Conservation (phyloP, 2,113 vertebrate genomes). For the Urocolius indicus region DNA sequence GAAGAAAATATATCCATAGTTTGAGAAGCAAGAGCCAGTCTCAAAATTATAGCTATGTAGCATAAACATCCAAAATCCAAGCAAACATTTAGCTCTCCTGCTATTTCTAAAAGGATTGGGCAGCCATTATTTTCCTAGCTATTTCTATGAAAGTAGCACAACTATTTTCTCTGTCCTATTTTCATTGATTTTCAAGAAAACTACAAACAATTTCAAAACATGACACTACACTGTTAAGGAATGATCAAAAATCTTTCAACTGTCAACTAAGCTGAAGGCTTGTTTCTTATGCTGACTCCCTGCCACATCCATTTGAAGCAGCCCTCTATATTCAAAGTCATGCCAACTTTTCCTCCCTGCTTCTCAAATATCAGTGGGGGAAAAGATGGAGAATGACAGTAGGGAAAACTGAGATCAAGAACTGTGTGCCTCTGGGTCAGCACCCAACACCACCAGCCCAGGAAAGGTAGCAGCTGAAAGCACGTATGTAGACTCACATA, state of each 20-base stretch:
- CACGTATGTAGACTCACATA: rapidly evolving
- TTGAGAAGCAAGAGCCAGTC: rapidly evolving
- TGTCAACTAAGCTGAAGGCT: neutral
- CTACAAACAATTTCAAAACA: neutral
- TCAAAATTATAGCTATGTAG: neutral
- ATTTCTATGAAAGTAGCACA: neutral
- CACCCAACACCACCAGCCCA: neutral
- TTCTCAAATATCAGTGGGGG: rapidly evolving
- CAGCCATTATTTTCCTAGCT: neutral
- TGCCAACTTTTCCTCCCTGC: neutral
- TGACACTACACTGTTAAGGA: neutral
- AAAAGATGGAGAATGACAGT: rapidly evolving
- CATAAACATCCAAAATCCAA: neutral
- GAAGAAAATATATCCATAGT: neutral
- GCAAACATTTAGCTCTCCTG: neutral
- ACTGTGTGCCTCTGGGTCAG: neutral
- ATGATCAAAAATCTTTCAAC: neutral
- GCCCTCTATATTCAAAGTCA: neutral
- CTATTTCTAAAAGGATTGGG: neutral
- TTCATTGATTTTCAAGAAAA: neutral
- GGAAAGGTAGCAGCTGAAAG: neutral
- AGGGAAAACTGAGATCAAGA: neutral
- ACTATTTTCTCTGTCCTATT: neutral
- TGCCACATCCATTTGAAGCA: neutral
- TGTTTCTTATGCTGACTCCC: neutral